Evolutionary conservation across 1,140 invertebrate genomes (phyloP).

Genomic region (Hesperophylax magnus): DNA sequence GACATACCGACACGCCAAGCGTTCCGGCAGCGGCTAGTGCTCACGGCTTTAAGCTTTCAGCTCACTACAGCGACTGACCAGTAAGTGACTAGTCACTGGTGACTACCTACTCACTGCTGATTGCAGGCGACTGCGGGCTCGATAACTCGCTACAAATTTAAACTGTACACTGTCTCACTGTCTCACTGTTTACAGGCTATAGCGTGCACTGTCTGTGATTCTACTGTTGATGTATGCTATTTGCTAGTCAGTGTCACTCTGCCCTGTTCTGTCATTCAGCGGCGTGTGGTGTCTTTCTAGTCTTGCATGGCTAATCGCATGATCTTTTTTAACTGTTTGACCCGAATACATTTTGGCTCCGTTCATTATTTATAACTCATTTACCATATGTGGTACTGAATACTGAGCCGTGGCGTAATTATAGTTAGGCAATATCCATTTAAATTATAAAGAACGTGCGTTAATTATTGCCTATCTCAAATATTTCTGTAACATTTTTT

Average conservation of each 20-base stretch:
- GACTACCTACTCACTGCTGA: not conserved
- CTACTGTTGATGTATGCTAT: too few species aligned
- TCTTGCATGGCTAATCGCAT: not conserved
- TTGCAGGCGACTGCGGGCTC: not conserved
- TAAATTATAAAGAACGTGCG: not conserved
- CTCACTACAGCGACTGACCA: not conserved
- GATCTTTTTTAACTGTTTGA: constrained; percentile 11
- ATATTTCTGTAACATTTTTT: not conserved
- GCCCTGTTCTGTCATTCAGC: too few species aligned
- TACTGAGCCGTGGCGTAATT: not conserved
- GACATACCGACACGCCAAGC: not conserved
- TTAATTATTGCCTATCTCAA: not conserved
- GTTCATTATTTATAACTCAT: not conserved
- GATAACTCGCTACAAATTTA: too few species aligned
- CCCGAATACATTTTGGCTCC: constrained; percentile 9
- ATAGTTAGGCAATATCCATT: not conserved
- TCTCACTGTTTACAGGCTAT: too few species aligned
- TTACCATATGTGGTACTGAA: not conserved
- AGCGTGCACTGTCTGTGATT: too few species aligned
- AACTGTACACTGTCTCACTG: too few species aligned
- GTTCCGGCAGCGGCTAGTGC: not conserved
- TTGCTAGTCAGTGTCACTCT: too few species aligned
- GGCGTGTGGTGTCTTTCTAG: not conserved
- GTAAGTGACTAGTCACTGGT: not conserved
- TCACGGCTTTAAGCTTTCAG: not conserved